These are phyloP conservation scores for Sus scrofa DNA, from an alignment of 2,113 vertebrate genomes.

Conservation along the genomic window T2T-Sscrofa CM000812.6:189772501-189773000, in stretches of 20 bases:
- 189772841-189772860: neutral
- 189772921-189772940: neutral
- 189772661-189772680: neutral
- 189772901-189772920: neutral
- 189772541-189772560: neutral
- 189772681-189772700: neutral
- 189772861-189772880: neutral
- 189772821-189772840: neutral
- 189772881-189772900: neutral
- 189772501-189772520: neutral
- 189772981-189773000: no score
- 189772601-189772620: neutral
- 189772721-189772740: neutral
- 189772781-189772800: neutral
- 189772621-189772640: neutral
- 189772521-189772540: neutral
- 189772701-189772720: neutral
- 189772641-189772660: neutral
- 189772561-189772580: slow-evolving; percentile 15
- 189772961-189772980: neutral
- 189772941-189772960: slow-evolving; percentile 16
- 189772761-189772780: neutral
- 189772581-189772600: neutral
- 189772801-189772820: neutral
- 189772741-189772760: neutral